Evolutionary conservation across 2,797 vertebrate species (phyloP).

Genomic region (Melopsittacus undulatus): DNA sequence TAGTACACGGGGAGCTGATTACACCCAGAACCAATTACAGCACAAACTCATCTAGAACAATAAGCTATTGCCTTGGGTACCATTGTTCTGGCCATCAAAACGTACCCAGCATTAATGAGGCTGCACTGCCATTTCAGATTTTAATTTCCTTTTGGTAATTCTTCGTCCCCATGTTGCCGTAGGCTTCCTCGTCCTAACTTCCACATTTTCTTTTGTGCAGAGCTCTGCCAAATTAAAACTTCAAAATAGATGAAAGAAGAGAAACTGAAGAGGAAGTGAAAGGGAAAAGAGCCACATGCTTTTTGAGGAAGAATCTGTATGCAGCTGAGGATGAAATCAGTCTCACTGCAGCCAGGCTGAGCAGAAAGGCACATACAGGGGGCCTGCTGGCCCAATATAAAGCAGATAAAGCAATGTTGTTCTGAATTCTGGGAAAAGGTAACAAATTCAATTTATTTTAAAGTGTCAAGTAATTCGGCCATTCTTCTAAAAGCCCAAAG

Average conservation of each 20-base stretch:
- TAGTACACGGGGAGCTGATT: not conserved
- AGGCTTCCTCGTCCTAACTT: not conserved
- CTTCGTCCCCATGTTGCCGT: not conserved
- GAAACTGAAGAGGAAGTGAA: conserved; percentile 85
- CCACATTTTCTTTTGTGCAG: conserved; percentile 20
- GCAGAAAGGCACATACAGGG: not conserved
- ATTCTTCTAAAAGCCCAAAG: not conserved
- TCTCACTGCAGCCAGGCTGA: not conserved
- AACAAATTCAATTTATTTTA: not conserved
- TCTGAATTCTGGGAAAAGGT: not conserved
- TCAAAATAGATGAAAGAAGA: conserved; percentile 73
- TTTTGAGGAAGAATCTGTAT: conserved; percentile 76
- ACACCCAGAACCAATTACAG: not conserved
- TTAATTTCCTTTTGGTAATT: not conserved
- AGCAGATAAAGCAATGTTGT: not conserved
- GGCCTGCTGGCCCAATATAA: not conserved
- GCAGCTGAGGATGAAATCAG: conserved; percentile 79
- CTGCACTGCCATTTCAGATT: not conserved
- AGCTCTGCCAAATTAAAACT: conserved; percentile 64
- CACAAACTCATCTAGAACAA: not conserved
- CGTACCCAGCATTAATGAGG: not conserved
- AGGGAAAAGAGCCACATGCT: conserved; percentile 83
- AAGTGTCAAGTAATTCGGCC: not conserved
- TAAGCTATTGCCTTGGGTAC: not conserved
- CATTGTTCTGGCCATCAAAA: not conserved